Evolutionary conservation across 2,888 invertebrate species (phyloP).

Genomic region (Pterobdella sp.): DNA sequence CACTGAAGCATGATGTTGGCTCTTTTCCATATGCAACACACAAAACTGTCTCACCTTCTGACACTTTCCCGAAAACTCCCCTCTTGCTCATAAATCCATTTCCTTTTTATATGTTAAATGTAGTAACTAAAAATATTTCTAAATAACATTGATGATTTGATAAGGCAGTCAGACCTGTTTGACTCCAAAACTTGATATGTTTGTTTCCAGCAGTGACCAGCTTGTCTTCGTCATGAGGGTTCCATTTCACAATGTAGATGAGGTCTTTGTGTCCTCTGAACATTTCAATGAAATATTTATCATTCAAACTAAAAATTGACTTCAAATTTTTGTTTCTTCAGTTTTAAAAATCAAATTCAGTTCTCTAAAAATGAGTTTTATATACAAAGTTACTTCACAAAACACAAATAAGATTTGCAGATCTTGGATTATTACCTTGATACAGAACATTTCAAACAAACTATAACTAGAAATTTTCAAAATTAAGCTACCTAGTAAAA

Average conservation of each 20-base stretch:
- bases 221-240: slow-evolving; percentile 47
- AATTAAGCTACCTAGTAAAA: slow-evolving; percentile 47
- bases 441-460: no score
- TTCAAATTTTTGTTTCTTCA: no score
- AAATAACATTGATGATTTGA: no score
- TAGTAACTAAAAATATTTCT: background rate
- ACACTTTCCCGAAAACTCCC: slow-evolving; percentile 50
- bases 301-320: no score
- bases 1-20: slow-evolving; percentile 48
- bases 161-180: slow-evolving; percentile 47
- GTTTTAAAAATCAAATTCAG: no score
- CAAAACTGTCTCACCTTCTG: slow-evolving; percentile 51
- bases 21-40: slow-evolving; percentile 49
- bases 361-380: no score
- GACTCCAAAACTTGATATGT: slow-evolving; percentile 53
- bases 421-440: no score
- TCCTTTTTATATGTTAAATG: slow-evolving; percentile 39
- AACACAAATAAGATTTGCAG: no score
- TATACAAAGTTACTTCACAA: no score
- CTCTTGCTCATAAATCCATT: slow-evolving; percentile 52
- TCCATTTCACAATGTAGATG: slow-evolving; percentile 53
- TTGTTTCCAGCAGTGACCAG: slow-evolving; percentile 53
- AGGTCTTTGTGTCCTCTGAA: slow-evolving; percentile 52
- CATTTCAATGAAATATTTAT: background rate
- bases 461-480: background rate